Evolutionary conservation across 2,113 vertebrate genomes (phyloP).

Genomic region (Melospiza georgiana): DNA sequence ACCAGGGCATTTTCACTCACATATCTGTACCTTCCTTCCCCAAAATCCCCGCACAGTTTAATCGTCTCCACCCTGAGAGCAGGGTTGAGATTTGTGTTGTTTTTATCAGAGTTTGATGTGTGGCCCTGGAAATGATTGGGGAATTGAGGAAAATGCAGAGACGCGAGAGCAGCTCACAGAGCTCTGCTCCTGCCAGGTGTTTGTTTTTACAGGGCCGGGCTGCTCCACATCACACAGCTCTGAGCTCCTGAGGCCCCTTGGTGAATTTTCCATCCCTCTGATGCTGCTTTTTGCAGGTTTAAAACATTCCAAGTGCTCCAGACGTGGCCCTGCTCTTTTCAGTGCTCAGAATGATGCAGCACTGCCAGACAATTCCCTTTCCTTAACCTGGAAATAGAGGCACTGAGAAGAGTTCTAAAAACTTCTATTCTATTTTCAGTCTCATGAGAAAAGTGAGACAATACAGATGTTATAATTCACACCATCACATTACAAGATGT

Average conservation of each 20-base stretch:
- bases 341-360: background rate
- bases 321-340: background rate
- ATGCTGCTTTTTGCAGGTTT: background rate
- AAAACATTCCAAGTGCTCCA: background rate
- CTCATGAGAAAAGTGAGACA: background rate
- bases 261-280: background rate
- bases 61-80: background rate
- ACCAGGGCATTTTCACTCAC: accelerated
- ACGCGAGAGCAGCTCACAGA: background rate
- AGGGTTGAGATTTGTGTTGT: accelerated
- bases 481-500: no score
- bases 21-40: background rate
- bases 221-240: background rate
- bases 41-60: background rate
- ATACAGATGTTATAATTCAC: no score
- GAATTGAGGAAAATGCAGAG: background rate
- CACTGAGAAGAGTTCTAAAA: background rate
- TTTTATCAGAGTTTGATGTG: background rate
- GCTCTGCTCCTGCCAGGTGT: background rate
- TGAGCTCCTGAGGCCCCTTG: background rate
- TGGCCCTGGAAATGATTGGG: background rate
- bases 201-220: background rate
- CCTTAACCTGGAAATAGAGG: background rate
- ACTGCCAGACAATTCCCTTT: background rate
- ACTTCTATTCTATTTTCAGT: background rate